These are phyloP conservation scores for Drosophila acutilabella DNA, from an alignment of 2,888 invertebrate genomes.

Conservation along the genomic window DNA sequence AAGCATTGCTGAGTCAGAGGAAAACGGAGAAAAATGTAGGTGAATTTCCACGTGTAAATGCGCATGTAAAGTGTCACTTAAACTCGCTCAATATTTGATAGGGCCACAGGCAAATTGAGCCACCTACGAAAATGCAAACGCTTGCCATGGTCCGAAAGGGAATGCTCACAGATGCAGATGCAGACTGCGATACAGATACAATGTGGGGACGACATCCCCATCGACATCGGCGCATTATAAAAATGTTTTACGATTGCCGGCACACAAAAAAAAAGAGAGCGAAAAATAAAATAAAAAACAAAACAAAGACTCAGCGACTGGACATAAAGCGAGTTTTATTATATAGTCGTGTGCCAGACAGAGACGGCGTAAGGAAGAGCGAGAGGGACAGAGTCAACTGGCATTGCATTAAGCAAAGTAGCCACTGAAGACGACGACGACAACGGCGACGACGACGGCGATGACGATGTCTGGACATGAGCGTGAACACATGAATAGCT, in stretches of 20 bases:
- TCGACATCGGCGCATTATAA: slow-evolving; percentile 67
- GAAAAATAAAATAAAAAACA: slow-evolving; percentile 7
- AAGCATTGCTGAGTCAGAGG: slow-evolving; percentile 52
- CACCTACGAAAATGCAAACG: slow-evolving; percentile 69
- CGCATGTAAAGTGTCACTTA: slow-evolving; percentile 73
- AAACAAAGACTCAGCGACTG: slow-evolving; percentile 61
- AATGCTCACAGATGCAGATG: slow-evolving; percentile 21
- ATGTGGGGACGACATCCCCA: slow-evolving; percentile 26
- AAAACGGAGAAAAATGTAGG: slow-evolving; percentile 18
- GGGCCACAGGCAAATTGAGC: slow-evolving; percentile 62
- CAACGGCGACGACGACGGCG: slow-evolving; percentile 59
- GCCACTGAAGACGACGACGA: slow-evolving; percentile 55
- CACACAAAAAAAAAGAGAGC: slow-evolving; percentile 26
- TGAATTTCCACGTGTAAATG: slow-evolving; percentile 49
- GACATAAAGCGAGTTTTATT: slow-evolving; percentile 74
- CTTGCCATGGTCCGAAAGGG: slow-evolving; percentile 23
- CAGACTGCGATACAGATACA: slow-evolving; percentile 19
- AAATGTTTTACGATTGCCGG: slow-evolving; percentile 72
- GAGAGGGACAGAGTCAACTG: slow-evolving; percentile 30
- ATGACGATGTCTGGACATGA: slow-evolving; percentile 71
- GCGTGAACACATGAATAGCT: slow-evolving; percentile 80
- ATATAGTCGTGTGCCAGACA: slow-evolving; percentile 35
- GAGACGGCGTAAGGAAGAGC: background rate
- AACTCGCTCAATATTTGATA: slow-evolving; percentile 71
- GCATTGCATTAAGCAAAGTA: slow-evolving; percentile 74